Conservation (phyloP, 2,113 vertebrate genomes). For the Lichenostomus cassidix region DNA sequence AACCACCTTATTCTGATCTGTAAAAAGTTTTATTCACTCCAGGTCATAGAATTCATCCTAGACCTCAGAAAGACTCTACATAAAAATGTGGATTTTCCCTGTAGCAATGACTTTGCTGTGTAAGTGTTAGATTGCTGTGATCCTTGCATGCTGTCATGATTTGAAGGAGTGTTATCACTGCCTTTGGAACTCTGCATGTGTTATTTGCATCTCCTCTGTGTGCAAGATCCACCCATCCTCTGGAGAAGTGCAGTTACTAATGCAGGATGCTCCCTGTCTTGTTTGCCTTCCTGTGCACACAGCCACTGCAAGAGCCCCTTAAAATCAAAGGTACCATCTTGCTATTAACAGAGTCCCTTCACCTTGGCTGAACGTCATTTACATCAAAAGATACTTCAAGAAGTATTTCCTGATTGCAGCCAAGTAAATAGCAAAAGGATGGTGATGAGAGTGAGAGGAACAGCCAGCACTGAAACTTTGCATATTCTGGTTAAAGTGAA, state of each 20-base stretch:
- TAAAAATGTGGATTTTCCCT: slow-evolving; percentile 18
- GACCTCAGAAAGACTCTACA: slow-evolving; percentile 5
- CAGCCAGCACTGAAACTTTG: neutral
- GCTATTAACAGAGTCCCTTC: neutral
- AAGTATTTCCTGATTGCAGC: neutral
- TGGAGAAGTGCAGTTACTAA: neutral
- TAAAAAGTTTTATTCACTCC: slow-evolving; percentile 32
- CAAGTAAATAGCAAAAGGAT: neutral
- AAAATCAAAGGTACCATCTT: neutral
- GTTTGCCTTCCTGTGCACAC: neutral
- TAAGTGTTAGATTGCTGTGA: slow-evolving; percentile 22
- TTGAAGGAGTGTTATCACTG: neutral
- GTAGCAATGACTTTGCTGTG: slow-evolving; percentile 2
- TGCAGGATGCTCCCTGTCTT: neutral
- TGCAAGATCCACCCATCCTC: neutral
- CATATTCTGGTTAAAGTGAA: neutral
- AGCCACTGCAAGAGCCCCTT: neutral
- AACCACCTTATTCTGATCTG: neutral
- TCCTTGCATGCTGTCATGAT: neutral
- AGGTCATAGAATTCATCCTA: slow-evolving; percentile 24
- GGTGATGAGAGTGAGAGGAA: neutral
- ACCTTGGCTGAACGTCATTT: neutral
- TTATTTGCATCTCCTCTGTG: neutral
- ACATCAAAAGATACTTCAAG: neutral
- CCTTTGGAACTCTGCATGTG: neutral